Conservation (phyloP, 2,113 vertebrate genomes). For the Hemiscyllium ocellatum region DNA sequence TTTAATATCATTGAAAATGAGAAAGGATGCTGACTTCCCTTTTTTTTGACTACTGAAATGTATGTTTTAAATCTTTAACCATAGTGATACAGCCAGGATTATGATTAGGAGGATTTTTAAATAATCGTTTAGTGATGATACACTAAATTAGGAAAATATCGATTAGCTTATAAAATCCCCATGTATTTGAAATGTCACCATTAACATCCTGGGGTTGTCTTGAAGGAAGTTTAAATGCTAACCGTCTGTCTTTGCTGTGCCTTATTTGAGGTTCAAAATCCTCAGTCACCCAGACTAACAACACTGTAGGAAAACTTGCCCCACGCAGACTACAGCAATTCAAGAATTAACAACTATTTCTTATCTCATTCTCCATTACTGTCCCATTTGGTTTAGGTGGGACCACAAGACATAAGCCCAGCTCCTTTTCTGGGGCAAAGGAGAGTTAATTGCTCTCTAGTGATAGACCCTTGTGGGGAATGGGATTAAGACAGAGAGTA, state of each 20-base stretch:
- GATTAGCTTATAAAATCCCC: no score
- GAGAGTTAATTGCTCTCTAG: no score
- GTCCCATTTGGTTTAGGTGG: neutral
- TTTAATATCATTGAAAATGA: no score
- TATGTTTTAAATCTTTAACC: neutral
- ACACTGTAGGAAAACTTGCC: no score
- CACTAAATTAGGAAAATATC: no score
- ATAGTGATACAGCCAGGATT: neutral
- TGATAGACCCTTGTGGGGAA: no score
- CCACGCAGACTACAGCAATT: neutral
- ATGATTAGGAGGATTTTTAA: neutral
- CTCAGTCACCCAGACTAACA: no score
- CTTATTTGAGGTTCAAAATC: no score
- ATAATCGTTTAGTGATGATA: neutral
- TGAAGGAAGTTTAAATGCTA: no score
- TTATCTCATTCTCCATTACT: neutral
- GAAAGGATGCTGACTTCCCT: neutral
- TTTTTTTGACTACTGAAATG: neutral
- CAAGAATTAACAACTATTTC: neutral
- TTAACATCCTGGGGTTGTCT: no score
- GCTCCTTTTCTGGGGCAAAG: neutral
- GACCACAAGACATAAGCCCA: neutral
- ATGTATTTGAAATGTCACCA: no score
- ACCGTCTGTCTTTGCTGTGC: no score
- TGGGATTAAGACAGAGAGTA: neutral